Evolutionary conservation across 30 jellyfish, hydroid and myxozoan genomes (phyloP), one percentile per base, ranked within the genome.

Genomic region (Aurelia aurita): DNA sequence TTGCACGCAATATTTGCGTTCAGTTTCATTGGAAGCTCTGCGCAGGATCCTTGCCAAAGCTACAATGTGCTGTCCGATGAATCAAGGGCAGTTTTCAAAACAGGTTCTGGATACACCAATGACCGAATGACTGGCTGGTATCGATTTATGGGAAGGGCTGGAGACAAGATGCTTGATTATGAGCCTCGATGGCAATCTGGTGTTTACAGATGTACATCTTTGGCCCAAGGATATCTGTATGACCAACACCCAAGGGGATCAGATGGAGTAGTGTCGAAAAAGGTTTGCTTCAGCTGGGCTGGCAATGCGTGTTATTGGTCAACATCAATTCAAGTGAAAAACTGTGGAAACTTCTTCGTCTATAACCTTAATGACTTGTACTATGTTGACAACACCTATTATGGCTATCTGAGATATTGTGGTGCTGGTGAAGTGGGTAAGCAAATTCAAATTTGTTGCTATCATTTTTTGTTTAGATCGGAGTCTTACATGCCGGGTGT

Each of bases 201-300:
- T 59, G 14, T 6, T 13, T 63, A 63, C 28, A 10, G 75, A 23
- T 63, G 75, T n/a, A n/a, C 20, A 5, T 46, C 75, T 14, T 20
- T 4, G 13, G 11, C 28, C 9, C 75, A 6, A 13, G 75, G 75
- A 13, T 63, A 63, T n/a, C 75, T 63, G 28, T 22, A 22, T 5
- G 75, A 51, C 16, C 43, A 63, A 63, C 46, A 63, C 46, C 75
- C 75, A 19, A 20, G 46, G 8, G 46, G 75, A 22, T 63, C 75
- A 22, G 75, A 63, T 9, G 75, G 75, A 63, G 46, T 51, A 22
- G n/a, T n/a, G n/a, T n/a, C n/a, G n/a, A n/a, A n/a, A n/a, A n/a
- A n/a, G n/a, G n/a, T n/a, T n/a, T n/a, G n/a, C n/a, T n/a, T n/a
- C n/a, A n/a, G n/a, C n/a, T n/a, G n/a, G n/a, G n/a, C n/a, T n/a